A percentile compares a stretch with the other conserved stretches of the same genome.
phyloP scores from a whole-genome alignment of 2,888 invertebrate species.

The Odontocerum albicorne region DNA sequence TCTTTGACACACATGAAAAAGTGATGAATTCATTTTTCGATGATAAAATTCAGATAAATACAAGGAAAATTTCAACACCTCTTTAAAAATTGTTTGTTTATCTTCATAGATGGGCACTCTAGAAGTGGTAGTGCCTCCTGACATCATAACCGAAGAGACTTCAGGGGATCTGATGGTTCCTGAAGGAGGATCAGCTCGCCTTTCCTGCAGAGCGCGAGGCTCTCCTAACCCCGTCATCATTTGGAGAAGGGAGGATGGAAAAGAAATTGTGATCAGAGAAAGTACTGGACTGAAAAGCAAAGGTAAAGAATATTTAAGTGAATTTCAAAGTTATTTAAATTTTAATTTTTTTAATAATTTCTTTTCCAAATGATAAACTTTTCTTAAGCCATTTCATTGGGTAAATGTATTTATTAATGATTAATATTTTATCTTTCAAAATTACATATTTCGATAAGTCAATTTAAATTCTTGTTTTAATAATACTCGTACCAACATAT shows the following conservation, averaged over 20 bases:
- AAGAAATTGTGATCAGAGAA: conserved; percentile 76
- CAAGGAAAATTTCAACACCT: not conserved
- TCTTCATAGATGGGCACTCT: conserved; percentile 74
- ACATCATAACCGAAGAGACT: conserved; percentile 83
- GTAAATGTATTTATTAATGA: no score
- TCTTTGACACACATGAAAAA: not conserved
- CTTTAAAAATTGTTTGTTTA: not conserved
- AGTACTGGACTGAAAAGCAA: conserved; percentile 64
- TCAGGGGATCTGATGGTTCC: conserved; percentile 88
- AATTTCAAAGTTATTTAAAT: no score
- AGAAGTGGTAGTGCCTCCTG: conserved; percentile 89
- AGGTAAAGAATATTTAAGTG: no score
- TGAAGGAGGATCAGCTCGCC: conserved; percentile 74
- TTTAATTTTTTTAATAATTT: no score
- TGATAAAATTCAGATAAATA: not conserved
- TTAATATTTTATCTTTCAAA: no score
- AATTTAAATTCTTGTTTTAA: not conserved
- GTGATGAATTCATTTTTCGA: no score
- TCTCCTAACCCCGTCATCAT: conserved; percentile 77
- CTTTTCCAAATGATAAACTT: no score
- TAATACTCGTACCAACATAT: not conserved
- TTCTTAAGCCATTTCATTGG: no score
- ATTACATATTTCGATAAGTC: not conserved
- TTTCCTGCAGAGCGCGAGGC: conserved; percentile 74
- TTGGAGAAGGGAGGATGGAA: conserved; percentile 84